phyloP scores from a whole-genome alignment of 2,888 invertebrate genomes.

The Stictocephala bisonia region DNA sequence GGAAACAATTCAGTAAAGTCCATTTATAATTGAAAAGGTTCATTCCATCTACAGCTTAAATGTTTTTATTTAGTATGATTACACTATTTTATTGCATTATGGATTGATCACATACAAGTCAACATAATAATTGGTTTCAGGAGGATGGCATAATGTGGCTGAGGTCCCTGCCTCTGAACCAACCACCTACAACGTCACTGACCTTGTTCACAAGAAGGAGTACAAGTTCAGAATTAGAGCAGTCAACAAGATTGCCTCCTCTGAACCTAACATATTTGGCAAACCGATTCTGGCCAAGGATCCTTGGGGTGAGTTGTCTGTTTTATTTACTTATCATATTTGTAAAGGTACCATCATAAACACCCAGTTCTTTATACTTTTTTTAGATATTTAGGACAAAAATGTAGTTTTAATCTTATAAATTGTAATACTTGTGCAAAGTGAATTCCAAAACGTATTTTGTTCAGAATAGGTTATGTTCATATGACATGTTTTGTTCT shows the following conservation, averaged over 20 bases:
- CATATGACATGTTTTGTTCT: no score
- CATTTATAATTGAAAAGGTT: no score
- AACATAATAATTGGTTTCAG: slow-evolving; percentile 53
- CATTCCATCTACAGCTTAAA: no score
- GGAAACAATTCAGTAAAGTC: no score
- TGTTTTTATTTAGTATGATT: no score
- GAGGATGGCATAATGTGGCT: slow-evolving; percentile 88
- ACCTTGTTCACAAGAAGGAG: slow-evolving; percentile 89
- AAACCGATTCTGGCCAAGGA: slow-evolving; percentile 94
- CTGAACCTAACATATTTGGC: slow-evolving; percentile 88
- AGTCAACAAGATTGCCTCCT: slow-evolving; percentile 92
- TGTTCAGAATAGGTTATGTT: no score
- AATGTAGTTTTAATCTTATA: neutral
- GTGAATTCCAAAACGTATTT: no score
- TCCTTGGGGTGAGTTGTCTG: slow-evolving; percentile 91
- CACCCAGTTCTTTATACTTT: neutral
- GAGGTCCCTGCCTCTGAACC: slow-evolving; percentile 81
- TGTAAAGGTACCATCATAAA: neutral
- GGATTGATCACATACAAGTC: neutral
- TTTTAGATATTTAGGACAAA: neutral
- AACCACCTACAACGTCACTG: slow-evolving; percentile 80
- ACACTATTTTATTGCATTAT: neutral
- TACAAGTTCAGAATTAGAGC: slow-evolving; percentile 96
- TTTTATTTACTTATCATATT: no score
- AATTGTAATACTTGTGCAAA: neutral